A percentile compares a stretch with the other conserved stretches of the same genome.
Conservation (phyloP, 2,113 vertebrate genomes). For the Aspidoscelis tigris region DNA sequence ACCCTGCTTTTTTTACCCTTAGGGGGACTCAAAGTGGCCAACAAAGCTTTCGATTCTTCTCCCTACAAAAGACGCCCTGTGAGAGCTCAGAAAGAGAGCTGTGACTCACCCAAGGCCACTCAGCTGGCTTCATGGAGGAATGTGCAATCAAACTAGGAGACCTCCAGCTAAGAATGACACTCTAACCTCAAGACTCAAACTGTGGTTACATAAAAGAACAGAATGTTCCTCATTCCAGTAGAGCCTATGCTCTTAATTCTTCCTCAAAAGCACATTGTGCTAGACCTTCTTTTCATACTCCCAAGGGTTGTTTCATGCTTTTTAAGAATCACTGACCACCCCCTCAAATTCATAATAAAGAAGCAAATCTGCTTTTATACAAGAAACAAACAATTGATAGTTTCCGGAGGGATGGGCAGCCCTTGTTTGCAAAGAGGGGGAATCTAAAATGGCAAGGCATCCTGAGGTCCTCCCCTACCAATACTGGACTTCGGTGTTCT, state of each 20-base stretch:
- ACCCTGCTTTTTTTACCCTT: too few species aligned
- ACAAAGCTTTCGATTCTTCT: too few species aligned
- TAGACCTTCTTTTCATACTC: neutral
- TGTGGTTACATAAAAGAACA: neutral
- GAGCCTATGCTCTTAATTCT: too few species aligned
- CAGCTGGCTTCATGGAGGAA: too few species aligned
- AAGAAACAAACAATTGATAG: neutral
- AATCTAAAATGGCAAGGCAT: neutral
- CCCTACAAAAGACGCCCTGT: too few species aligned
- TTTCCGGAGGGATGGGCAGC: neutral
- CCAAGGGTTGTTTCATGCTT: neutral
- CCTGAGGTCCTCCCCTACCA: neutral
- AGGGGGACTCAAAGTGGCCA: too few species aligned
- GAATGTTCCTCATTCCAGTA: neutral
- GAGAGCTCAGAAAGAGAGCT: too few species aligned
- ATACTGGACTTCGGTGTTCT: neutral
- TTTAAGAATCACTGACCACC: neutral
- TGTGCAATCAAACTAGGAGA: too few species aligned
- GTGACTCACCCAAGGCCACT: too few species aligned
- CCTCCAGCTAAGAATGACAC: too few species aligned
- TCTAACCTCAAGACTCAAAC: too few species aligned
- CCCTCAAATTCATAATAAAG: neutral
- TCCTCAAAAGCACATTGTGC: neutral
- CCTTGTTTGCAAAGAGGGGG: too few species aligned
- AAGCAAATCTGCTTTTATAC: neutral